Conservation (phyloP, 1,140 invertebrate species). For the Melitaea cinxia region DNA sequence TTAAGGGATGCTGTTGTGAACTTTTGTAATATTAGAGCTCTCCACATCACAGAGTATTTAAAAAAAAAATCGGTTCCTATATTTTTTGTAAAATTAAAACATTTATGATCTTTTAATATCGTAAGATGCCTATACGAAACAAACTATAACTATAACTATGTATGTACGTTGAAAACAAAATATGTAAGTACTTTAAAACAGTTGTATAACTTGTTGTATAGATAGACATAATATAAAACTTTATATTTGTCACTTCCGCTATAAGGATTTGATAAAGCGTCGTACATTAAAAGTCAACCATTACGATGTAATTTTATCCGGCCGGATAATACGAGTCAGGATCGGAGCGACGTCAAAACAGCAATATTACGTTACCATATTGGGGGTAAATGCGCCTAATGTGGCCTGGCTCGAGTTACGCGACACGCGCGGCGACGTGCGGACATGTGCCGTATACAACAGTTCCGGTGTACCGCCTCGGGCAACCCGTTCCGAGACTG, state of each 20-base stretch:
- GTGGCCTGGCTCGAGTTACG: slow-evolving; percentile 35
- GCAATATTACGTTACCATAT: slow-evolving; percentile 37
- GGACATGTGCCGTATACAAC: slow-evolving; percentile 58
- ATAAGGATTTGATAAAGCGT: neutral
- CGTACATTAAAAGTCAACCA: slow-evolving; percentile 3
- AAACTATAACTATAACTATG: too few relatives aligned
- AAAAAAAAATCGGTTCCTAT: too few relatives aligned
- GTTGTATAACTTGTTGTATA: too few relatives aligned
- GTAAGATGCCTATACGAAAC: too few relatives aligned
- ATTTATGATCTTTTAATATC: too few relatives aligned
- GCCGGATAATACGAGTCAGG: slow-evolving; percentile 27
- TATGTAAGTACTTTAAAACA: too few relatives aligned
- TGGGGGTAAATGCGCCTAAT: slow-evolving; percentile 36
- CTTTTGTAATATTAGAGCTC: too few relatives aligned
- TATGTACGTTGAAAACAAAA: too few relatives aligned
- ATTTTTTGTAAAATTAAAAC: too few relatives aligned
- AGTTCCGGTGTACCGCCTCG: slow-evolving; percentile 67
- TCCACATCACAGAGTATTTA: too few relatives aligned
- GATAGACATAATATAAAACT: too few relatives aligned
- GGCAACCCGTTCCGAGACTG: slow-evolving; percentile 65
- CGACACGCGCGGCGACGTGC: slow-evolving; percentile 38
- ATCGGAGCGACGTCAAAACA: slow-evolving; percentile 28
- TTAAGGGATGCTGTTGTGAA: too few relatives aligned
- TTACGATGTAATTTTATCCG: slow-evolving; percentile 28
- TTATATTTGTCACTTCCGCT: neutral